Evolutionary conservation across 2,888 invertebrate species (phyloP).

Genomic region (Pollenia labialis): DNA sequence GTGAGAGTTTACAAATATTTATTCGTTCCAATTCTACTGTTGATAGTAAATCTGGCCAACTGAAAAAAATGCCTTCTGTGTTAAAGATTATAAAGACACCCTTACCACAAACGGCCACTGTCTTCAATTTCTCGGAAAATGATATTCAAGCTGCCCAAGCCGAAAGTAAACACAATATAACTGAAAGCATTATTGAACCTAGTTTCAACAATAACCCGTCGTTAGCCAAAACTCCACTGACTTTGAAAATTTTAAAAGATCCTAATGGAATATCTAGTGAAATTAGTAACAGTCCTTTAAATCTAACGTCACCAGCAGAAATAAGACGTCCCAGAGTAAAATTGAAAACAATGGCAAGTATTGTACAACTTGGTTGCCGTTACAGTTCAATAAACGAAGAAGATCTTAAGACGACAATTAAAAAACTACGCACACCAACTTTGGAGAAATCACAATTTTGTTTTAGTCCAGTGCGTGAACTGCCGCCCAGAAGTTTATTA

Average conservation of each 20-base stretch:
- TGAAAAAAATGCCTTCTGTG: background rate
- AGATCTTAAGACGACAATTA: conserved; percentile 88
- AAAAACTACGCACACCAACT: conserved; percentile 87
- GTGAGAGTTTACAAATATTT: conserved; percentile 86
- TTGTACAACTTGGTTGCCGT: conserved; percentile 85
- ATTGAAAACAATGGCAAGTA: conserved; percentile 78
- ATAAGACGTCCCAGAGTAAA: conserved; percentile 21
- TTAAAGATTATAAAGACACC: conserved; percentile 41
- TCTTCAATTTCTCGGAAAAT: conserved; percentile 28
- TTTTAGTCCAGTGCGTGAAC: conserved; percentile 36
- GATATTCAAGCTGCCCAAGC: conserved; percentile 11
- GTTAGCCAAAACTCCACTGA: conserved; percentile 72
- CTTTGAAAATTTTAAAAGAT: conserved; percentile 55
- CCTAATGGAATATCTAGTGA: conserved; percentile 33
- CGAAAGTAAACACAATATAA: background rate
- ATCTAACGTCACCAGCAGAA: conserved; percentile 17
- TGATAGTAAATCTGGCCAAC: conserved; percentile 56
- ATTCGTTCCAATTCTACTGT: conserved; percentile 85
- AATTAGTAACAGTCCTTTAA: background rate
- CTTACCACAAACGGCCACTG: conserved; percentile 5
- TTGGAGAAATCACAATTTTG: conserved; percentile 77
- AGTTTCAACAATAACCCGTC: conserved; percentile 72
- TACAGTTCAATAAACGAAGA: conserved; percentile 89
- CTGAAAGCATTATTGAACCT: background rate
- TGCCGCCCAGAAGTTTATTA: background rate